phyloP scores from a whole-genome alignment of 1,140 invertebrate species.

The Sycophaga agraensis region DNA sequence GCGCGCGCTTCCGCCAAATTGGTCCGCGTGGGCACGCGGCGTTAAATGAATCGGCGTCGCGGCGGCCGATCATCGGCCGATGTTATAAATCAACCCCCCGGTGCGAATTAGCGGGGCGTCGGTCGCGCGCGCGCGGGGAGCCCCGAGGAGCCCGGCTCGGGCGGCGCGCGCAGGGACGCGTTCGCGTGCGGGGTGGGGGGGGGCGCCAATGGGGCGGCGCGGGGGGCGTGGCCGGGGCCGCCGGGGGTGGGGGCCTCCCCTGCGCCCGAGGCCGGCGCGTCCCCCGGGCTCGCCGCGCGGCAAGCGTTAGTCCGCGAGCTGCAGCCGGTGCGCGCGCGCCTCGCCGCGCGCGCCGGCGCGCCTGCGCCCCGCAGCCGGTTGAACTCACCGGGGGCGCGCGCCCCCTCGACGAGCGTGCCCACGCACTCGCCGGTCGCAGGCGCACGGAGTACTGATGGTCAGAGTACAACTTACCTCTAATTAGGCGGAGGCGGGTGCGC shows the following conservation, averaged over 20 bases:
- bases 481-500: too few relatives aligned
- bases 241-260: too few relatives aligned
- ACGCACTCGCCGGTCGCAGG: too few relatives aligned
- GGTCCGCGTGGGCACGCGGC: not conserved
- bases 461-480: conserved; percentile 44
- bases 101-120: not conserved
- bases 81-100: not conserved
- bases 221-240: not conserved
- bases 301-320: conserved; percentile 46
- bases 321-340: conserved; percentile 51
- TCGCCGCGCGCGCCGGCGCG: too few relatives aligned
- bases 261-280: too few relatives aligned
- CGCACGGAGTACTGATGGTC: conserved; percentile 42
- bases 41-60: too few relatives aligned
- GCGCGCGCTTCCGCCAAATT: too few relatives aligned
- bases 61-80: not conserved
- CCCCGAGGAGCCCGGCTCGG: not conserved
- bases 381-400: too few relatives aligned
- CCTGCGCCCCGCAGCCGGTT: too few relatives aligned
- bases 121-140: not conserved
- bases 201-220: not conserved
- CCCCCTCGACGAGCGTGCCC: too few relatives aligned
- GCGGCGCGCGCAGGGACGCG: not conserved
- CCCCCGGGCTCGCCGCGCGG: not conserved
- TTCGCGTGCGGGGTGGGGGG: not conserved